Evolutionary conservation across 2,797 vertebrate genomes (phyloP).

Genomic region (Pseudomugil gertrudae): DNA sequence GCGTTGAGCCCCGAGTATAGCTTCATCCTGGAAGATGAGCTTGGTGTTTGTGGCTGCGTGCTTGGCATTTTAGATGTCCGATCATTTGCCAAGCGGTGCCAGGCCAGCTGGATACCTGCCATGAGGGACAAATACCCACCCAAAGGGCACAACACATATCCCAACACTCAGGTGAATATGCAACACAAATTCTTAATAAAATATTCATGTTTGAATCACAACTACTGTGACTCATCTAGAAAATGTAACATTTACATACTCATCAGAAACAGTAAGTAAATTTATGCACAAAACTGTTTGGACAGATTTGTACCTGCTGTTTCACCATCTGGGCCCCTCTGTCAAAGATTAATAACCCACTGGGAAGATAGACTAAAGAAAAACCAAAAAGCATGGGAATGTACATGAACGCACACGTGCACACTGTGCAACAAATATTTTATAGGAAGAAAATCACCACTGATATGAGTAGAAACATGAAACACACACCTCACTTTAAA

Average conservation of each 20-base stretch:
- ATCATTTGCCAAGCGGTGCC: conserved; percentile 83
- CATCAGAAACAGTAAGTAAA: background rate
- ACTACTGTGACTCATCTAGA: background rate
- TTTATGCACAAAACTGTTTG: conserved; percentile 6
- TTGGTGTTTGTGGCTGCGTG: conserved; percentile 84
- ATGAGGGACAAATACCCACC: conserved; percentile 85
- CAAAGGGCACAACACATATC: conserved; percentile 54
- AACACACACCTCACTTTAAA: background rate
- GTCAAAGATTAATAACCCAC: conserved; percentile 17
- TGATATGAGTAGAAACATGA: background rate
- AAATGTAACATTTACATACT: background rate
- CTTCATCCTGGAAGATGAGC: conserved; percentile 88
- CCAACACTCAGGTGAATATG: conserved; percentile 62
- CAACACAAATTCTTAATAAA: background rate
- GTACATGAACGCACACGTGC: background rate
- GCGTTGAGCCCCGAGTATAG: conserved; percentile 86
- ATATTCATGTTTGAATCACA: background rate
- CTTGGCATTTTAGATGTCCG: conserved; percentile 83
- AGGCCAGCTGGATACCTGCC: conserved; percentile 85
- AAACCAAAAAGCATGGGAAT: conserved; percentile 4
- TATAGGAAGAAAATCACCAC: background rate
- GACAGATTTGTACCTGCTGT: conserved; percentile 21
- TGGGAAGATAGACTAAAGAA: conserved; percentile 5
- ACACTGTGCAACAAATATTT: background rate
- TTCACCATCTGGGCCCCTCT: conserved; percentile 32